Conservation (phyloP, 2,113 vertebrate species). For the Phrynocephalus versicolor region DNA sequence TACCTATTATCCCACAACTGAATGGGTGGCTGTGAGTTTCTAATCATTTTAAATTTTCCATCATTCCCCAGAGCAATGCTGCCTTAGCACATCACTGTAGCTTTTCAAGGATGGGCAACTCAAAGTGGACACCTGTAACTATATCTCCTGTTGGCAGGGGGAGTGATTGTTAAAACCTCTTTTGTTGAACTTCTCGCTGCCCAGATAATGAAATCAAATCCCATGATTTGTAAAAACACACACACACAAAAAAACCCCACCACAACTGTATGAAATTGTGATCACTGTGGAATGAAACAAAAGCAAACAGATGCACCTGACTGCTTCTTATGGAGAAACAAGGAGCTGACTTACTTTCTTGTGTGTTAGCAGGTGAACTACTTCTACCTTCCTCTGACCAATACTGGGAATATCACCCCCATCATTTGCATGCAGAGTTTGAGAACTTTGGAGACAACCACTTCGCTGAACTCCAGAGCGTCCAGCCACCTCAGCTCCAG, state of each 20-base stretch:
- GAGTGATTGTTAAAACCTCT: no score
- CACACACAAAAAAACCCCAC: no score
- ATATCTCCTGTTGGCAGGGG: no score
- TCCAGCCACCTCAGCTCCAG: constrained; percentile 87
- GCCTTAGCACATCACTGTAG: background rate
- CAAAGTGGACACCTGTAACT: background rate
- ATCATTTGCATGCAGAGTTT: constrained; percentile 86
- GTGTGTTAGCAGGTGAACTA: constrained; percentile 6
- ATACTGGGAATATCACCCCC: constrained; percentile 90
- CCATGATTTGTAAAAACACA: background rate
- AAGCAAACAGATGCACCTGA: background rate
- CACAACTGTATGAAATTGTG: no score
- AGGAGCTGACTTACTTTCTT: background rate
- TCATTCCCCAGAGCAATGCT: background rate
- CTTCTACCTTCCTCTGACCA: constrained; percentile 78
- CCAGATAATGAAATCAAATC: background rate
- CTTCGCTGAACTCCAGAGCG: constrained; percentile 96
- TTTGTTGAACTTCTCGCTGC: background rate
- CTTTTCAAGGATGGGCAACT: background rate
- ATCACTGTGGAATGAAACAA: background rate
- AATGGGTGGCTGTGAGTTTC: background rate
- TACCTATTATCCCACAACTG: background rate
- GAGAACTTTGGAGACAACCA: constrained; percentile 90
- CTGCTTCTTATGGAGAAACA: background rate
- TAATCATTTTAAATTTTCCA: background rate